Evolutionary conservation across 2,888 invertebrate genomes (phyloP).

Genomic region (Hyles lineata): DNA sequence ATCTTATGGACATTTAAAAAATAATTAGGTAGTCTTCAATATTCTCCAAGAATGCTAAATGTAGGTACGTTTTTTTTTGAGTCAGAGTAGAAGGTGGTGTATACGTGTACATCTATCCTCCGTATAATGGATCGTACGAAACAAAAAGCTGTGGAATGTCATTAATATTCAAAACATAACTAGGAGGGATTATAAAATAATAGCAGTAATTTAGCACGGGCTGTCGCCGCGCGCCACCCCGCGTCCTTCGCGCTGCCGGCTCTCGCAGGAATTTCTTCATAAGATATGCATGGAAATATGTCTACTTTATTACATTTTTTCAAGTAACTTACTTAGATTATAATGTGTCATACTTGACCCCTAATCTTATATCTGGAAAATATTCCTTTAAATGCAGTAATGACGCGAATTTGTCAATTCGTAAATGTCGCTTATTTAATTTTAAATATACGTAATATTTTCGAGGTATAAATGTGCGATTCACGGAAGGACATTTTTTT

Average conservation of each 20-base stretch:
- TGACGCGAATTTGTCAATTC: too few relatives aligned
- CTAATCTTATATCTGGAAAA: conserved; percentile 33
- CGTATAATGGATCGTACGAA: conserved; percentile 68
- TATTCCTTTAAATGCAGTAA: not conserved
- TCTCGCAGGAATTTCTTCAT: conserved; percentile 72
- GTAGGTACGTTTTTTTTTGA: too few relatives aligned
- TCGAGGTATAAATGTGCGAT: not conserved
- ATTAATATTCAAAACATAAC: conserved; percentile 84
- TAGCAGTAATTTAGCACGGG: conserved; percentile 82
- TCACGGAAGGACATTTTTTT: not conserved
- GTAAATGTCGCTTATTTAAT: not conserved
- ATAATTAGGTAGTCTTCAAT: too few relatives aligned
- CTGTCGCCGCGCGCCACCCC: conserved; percentile 52
- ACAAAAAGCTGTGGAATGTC: conserved; percentile 78
- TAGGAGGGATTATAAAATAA: conserved; percentile 84
- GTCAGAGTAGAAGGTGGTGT: not conserved
- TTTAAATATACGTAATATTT: not conserved
- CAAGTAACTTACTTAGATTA: conserved; percentile 62
- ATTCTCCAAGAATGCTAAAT: too few relatives aligned
- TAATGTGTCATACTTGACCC: conserved; percentile 51
- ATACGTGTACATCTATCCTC: not conserved
- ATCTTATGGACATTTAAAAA: too few relatives aligned
- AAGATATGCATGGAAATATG: conserved; percentile 83
- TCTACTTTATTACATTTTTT: conserved; percentile 81
- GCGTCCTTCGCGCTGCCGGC: conserved; percentile 51